Conservation (phyloP, 1,140 invertebrate species). For the Neoseiulus cucumeris region DNA sequence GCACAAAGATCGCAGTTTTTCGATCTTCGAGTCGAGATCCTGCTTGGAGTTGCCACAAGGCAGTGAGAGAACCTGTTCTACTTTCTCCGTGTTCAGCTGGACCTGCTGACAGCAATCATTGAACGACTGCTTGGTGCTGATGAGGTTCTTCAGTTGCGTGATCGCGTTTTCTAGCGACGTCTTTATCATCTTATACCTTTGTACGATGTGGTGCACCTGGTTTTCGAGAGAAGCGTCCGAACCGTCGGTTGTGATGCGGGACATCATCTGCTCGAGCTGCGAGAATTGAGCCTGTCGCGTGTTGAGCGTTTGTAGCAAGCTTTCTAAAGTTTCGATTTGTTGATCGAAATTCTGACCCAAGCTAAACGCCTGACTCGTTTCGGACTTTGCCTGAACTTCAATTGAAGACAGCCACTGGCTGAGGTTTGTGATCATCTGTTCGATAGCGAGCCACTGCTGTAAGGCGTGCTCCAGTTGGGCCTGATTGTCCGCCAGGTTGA, state of each 20-base stretch:
- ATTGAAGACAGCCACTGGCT: not conserved
- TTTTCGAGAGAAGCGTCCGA: not conserved
- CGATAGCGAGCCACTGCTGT: constrained; percentile 6
- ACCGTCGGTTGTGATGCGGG: not conserved
- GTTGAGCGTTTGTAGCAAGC: not conserved
- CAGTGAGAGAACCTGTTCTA: not conserved
- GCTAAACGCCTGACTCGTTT: not conserved
- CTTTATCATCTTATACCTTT: not conserved
- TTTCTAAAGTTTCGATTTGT: not conserved
- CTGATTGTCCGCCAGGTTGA: constrained; percentile 21
- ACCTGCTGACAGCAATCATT: not conserved
- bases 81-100: not conserved
- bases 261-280: constrained; percentile 6
- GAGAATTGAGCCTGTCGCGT: constrained; percentile 4
- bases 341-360: not conserved
- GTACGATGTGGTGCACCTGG: not conserved
- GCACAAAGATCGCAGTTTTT: constrained; percentile 13
- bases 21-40: constrained; percentile 4
- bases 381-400: constrained; percentile 1
- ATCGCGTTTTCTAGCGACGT: not conserved
- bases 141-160: not conserved
- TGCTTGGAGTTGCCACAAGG: not conserved
- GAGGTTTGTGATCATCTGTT: constrained; percentile 1
- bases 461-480: constrained; percentile 21
- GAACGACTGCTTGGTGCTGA: not conserved